phyloP scores from a whole-genome alignment of 2,797 vertebrate species.

The Cyclura pinguis region DNA sequence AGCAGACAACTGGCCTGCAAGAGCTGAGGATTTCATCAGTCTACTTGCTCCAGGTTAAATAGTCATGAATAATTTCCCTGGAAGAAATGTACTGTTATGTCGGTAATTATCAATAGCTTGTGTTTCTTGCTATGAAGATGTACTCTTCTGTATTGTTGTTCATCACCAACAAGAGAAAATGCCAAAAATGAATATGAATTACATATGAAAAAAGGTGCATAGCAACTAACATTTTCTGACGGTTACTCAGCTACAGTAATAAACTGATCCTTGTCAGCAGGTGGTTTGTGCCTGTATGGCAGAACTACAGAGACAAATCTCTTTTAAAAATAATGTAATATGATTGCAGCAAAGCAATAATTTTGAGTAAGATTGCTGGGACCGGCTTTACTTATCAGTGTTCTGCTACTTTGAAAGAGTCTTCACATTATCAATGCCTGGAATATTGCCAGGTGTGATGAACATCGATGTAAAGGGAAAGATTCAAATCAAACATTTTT shows the following conservation, averaged over 20 bases:
- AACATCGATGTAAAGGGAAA: not conserved
- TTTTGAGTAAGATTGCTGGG: not conserved
- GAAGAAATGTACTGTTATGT: not conserved
- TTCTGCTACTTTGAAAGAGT: not conserved
- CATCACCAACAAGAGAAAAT: not conserved
- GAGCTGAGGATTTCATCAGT: not conserved
- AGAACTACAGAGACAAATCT: not conserved
- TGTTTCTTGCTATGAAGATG: not conserved
- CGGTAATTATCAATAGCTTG: constrained; percentile 5
- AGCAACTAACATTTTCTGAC: not conserved
- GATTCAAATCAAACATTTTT: not conserved
- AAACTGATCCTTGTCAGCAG: not conserved
- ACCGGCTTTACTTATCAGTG: not conserved
- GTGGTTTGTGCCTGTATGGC: not conserved
- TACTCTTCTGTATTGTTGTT: not conserved
- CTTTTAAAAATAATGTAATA: not conserved
- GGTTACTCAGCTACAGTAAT: constrained; percentile 2
- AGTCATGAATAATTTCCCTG: not conserved
- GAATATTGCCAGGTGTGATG: not conserved
- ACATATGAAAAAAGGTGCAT: not conserved
- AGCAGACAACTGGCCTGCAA: not conserved
- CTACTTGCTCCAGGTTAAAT: constrained; percentile 1
- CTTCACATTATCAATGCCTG: not conserved
- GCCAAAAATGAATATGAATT: constrained; percentile 7
- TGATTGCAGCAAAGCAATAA: not conserved